A percentile compares a stretch with the other conserved stretches of the same genome.
Evolutionary conservation across 2,888 invertebrate genomes (phyloP).

Genomic region (Biston stratarius): DNA sequence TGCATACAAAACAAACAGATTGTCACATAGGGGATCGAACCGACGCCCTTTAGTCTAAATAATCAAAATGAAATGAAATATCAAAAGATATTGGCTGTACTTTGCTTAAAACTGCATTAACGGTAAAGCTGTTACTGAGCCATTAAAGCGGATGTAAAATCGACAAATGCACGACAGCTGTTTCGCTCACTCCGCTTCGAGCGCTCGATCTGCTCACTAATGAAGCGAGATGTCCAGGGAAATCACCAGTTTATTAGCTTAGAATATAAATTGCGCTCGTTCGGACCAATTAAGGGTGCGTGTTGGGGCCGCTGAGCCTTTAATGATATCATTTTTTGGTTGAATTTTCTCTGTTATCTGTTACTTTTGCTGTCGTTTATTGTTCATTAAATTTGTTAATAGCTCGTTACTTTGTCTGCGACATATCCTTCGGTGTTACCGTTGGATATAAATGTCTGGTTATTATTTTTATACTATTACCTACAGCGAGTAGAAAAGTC

Average conservation of each 20-base stretch:
- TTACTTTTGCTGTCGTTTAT: conserved; percentile 21
- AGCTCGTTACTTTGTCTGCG: conserved; percentile 14
- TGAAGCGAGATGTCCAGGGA: conserved; percentile 72
- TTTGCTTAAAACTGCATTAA: neutral
- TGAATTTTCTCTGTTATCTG: conserved; percentile 27
- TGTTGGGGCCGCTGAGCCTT: conserved; percentile 42
- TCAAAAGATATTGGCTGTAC: neutral
- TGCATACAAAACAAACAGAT: too few species aligned
- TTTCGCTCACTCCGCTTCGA: conserved; percentile 9
- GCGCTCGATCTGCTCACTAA: conserved; percentile 51
- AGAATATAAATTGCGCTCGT: conserved; percentile 67
- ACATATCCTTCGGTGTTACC: neutral
- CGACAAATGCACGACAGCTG: neutral
- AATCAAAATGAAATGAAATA: too few species aligned
- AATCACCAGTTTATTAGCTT: conserved; percentile 75
- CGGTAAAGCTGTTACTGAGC: neutral
- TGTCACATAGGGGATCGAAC: too few species aligned
- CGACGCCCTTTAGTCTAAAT: too few species aligned
- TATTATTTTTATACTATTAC: neutral
- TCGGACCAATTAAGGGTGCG: conserved; percentile 61
- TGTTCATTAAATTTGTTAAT: conserved; percentile 21
- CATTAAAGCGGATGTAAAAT: neutral
- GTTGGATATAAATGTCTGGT: neutral
- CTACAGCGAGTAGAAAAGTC: too few species aligned
- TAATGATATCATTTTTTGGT: conserved; percentile 40